Evolutionary conservation across 2,797 vertebrate species (phyloP).

Genomic region (Menidia menidia): DNA sequence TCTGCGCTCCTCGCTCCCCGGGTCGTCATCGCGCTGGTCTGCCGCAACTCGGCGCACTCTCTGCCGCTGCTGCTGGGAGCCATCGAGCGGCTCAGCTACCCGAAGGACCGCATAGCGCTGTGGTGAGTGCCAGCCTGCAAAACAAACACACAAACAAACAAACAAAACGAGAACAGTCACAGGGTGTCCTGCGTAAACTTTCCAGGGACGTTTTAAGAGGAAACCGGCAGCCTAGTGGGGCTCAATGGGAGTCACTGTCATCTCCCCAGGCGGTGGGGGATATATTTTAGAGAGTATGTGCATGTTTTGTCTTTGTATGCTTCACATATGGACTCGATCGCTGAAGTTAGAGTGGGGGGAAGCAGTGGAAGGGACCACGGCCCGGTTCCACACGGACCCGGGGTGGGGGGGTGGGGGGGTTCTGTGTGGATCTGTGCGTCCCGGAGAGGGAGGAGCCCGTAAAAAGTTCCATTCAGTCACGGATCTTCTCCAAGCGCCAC

Average conservation of each 20-base stretch:
- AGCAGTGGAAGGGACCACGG: neutral
- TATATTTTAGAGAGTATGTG: neutral
- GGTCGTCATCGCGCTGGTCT: conserved; percentile 87
- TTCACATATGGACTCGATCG: neutral
- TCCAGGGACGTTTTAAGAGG: neutral
- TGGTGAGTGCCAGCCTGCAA: conserved; percentile 84
- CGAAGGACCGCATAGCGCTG: conserved; percentile 89
- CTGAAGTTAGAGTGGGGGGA: neutral
- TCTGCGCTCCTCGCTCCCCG: conserved; percentile 87
- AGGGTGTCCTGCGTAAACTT: neutral
- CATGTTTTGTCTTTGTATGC: conserved; percentile 16
- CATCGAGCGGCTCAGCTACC: conserved; percentile 88
- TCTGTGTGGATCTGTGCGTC: neutral
- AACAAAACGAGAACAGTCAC: neutral
- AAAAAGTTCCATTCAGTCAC: conserved; percentile 70
- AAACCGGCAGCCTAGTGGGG: rapidly evolving
- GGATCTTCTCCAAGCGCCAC: conserved; percentile 21
- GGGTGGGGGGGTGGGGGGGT: neutral
- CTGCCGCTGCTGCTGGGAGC: conserved; percentile 88
- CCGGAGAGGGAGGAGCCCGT: conserved; percentile 18
- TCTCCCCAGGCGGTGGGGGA: neutral
- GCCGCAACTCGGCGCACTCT: conserved; percentile 90
- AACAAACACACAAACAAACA: neutral
- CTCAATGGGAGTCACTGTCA: neutral
- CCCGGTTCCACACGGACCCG: neutral